A percentile compares a stretch with the other conserved stretches of the same genome.
phyloP scores from a whole-genome alignment of 2,113 vertebrate genomes.

The Chlamydotis undulata region DNA sequence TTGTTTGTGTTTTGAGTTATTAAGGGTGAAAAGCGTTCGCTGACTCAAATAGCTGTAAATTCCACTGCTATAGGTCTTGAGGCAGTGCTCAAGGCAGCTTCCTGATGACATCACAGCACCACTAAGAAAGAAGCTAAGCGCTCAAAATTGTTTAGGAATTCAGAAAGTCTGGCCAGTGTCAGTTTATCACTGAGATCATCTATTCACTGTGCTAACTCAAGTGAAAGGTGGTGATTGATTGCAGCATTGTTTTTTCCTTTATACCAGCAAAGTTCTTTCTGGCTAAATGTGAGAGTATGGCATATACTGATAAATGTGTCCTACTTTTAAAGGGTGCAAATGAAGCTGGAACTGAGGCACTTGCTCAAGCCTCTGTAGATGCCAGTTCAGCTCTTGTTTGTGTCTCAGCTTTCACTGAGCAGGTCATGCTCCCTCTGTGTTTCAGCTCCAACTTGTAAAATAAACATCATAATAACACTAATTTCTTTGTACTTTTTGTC shows the following conservation, averaged over 20 bases:
- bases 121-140: background rate
- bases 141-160: background rate
- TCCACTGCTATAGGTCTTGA: background rate
- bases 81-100: background rate
- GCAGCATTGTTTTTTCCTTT: background rate
- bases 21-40: background rate
- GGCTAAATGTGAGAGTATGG: background rate
- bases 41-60: background rate
- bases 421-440: background rate
- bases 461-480: background rate
- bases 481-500: background rate
- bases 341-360: background rate
- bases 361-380: background rate
- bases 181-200: background rate
- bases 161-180: background rate
- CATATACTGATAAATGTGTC: background rate
- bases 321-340: background rate
- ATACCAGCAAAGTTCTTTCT: background rate
- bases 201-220: background rate
- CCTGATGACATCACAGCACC: background rate
- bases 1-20: background rate
- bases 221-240: background rate
- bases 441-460: background rate
- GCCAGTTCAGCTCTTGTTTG: background rate
- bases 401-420: background rate